Percentiles rank a stretch among this genome's conserved stretches.
Conservation (phyloP, 2,113 vertebrate genomes). For the Steatornis caripensis region DNA sequence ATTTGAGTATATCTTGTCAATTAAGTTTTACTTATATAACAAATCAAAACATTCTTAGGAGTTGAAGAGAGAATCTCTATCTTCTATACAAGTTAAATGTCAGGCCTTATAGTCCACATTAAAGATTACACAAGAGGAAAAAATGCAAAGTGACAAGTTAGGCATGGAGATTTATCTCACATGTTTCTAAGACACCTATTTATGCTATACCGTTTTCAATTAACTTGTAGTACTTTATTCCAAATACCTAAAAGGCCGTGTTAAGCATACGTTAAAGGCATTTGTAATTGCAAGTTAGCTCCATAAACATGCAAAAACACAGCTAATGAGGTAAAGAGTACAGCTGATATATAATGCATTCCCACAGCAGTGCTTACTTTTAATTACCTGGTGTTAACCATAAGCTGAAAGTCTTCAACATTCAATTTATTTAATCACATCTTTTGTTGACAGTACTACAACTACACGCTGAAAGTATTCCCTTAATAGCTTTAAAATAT, state of each 20-base stretch:
- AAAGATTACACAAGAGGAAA: not conserved
- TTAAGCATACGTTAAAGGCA: slow-evolving; percentile 71
- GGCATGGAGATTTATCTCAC: slow-evolving; percentile 41
- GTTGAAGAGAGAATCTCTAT: not conserved
- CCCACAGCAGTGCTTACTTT: slow-evolving; percentile 82
- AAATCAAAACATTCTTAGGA: not conserved
- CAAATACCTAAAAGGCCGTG: slow-evolving; percentile 73
- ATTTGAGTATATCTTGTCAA: not conserved
- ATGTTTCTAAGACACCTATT: slow-evolving; percentile 45
- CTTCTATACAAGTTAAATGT: not conserved
- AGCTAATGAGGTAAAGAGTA: slow-evolving; percentile 80
- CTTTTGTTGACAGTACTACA: slow-evolving; percentile 74
- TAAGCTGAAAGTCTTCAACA: slow-evolving; percentile 77
- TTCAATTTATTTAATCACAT: slow-evolving; percentile 80
- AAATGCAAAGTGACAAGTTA: slow-evolving; percentile 32
- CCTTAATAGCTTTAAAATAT: slow-evolving; percentile 75
- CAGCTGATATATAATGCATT: slow-evolving; percentile 76
- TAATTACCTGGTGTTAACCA: slow-evolving; percentile 80
- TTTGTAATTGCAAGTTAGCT: slow-evolving; percentile 78
- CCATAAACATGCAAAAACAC: slow-evolving; percentile 77
- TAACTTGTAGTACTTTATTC: slow-evolving; percentile 67
- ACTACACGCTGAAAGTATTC: slow-evolving; percentile 68
- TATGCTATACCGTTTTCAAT: slow-evolving; percentile 68
- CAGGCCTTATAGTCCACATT: not conserved
- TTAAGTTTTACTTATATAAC: not conserved